Conservation (phyloP, 2,113 vertebrate genomes). For the Hemicordylus capensis region DNA sequence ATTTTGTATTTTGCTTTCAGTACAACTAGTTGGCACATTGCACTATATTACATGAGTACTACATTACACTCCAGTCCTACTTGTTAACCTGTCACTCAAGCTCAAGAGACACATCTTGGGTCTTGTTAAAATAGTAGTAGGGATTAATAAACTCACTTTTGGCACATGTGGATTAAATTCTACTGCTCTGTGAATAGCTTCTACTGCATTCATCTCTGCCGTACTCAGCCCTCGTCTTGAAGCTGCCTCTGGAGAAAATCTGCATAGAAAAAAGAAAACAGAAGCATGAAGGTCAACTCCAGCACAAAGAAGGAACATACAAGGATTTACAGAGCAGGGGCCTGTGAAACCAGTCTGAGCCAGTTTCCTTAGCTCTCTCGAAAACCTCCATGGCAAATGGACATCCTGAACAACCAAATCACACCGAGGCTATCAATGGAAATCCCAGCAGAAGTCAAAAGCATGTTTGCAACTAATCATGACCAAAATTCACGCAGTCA, state of each 20-base stretch:
- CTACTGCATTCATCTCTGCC: slow-evolving; percentile 98
- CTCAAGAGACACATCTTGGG: background rate
- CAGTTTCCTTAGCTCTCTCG: slow-evolving; percentile 61
- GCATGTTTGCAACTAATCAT: slow-evolving; percentile 59
- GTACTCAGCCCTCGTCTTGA: slow-evolving; percentile 95
- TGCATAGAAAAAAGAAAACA: slow-evolving; percentile 74
- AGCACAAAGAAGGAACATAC: slow-evolving; percentile 39
- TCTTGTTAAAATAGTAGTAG: background rate
- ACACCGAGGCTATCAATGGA: slow-evolving; percentile 64
- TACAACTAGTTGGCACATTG: background rate
- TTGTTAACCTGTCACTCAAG: slow-evolving; percentile 8
- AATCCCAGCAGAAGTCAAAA: slow-evolving; percentile 77
- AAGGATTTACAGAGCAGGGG: slow-evolving; percentile 62
- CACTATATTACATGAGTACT: background rate
- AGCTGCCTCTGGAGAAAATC: slow-evolving; percentile 97
- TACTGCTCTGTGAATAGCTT: slow-evolving; percentile 99
- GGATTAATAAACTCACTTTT: slow-evolving; percentile 84
- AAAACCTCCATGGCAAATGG: slow-evolving; percentile 57
- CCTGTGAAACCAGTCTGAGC: slow-evolving; percentile 65
- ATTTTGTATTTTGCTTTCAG: background rate
- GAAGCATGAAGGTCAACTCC: slow-evolving; percentile 65
- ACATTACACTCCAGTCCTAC: background rate
- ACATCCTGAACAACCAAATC: slow-evolving; percentile 67
- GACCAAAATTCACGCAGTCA: slow-evolving; percentile 61
- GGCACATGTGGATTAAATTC: slow-evolving; percentile 99